phyloP scores from a whole-genome alignment of 2,888 invertebrate genomes.

The Tromatobia lineatoria region DNA sequence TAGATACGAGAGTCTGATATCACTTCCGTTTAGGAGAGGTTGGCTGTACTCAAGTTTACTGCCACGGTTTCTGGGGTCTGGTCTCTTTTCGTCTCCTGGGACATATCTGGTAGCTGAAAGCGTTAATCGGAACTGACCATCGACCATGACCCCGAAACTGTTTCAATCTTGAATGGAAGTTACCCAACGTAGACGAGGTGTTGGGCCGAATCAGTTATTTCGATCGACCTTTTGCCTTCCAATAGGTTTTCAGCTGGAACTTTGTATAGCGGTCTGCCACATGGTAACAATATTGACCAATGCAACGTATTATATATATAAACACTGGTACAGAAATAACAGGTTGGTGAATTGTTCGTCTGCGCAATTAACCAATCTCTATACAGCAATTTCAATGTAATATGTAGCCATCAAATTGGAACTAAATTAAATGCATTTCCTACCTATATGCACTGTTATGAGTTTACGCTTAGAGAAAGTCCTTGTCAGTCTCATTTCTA shows the following conservation, averaged over 20 bases:
- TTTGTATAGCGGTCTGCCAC: constrained; percentile 1
- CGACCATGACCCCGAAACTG: constrained; percentile 79
- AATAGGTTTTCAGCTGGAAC: neutral
- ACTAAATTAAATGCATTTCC: neutral
- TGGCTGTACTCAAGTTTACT: constrained; percentile 20
- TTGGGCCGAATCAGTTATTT: constrained; percentile 54
- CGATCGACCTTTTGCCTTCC: constrained; percentile 51
- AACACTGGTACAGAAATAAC: neutral
- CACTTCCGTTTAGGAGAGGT: constrained; percentile 24
- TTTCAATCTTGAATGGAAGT: constrained; percentile 72
- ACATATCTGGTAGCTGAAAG: constrained; percentile 38
- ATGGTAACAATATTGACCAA: neutral
- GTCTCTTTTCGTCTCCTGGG: constrained; percentile 24
- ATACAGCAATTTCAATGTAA: no score
- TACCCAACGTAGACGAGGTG: constrained; percentile 29
- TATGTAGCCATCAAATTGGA: no score
- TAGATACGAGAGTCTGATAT: constrained; percentile 42
- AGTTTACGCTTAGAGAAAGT: neutral
- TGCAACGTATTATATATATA: neutral
- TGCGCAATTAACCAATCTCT: no score
- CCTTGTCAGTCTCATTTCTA: constrained; percentile 1
- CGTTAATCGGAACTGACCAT: constrained; percentile 66
- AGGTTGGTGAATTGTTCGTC: neutral
- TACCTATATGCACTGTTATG: neutral
- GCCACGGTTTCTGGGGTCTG: constrained; percentile 18